A percentile compares a stretch with the other conserved stretches of the same genome.
Evolutionary conservation across 2,113 vertebrate species (phyloP).

Genomic region (Apteryx mantelli): DNA sequence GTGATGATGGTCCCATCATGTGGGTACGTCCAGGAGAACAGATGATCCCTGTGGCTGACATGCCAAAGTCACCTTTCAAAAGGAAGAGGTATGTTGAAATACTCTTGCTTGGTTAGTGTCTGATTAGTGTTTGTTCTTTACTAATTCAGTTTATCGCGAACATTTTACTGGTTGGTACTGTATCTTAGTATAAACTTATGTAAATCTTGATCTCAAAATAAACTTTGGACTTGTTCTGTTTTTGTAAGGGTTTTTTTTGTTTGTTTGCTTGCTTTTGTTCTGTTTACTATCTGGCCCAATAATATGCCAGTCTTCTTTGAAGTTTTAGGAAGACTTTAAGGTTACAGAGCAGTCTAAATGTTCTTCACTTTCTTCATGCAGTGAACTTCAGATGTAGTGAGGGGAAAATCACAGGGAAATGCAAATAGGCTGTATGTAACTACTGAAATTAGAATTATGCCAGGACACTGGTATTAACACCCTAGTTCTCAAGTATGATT

Average conservation of each 20-base stretch:
- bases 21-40: constrained; percentile 98
- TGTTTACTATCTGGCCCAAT: background rate
- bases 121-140: background rate
- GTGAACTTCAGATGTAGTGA: background rate
- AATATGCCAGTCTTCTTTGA: background rate
- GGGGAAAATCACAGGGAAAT: background rate
- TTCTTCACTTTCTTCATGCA: background rate
- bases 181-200: background rate
- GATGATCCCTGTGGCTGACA: constrained; percentile 98
- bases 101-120: background rate
- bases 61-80: constrained; percentile 99
- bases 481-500: background rate
- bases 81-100: constrained; percentile 88
- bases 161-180: background rate
- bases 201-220: background rate
- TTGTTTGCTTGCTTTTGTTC: background rate
- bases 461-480: background rate
- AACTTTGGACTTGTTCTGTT: background rate
- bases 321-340: background rate
- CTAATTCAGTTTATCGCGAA: background rate
- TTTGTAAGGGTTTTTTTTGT: background rate
- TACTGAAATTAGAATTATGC: background rate
- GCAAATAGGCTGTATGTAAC: background rate
- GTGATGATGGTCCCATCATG: constrained; percentile 98
- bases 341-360: background rate